Evolutionary conservation across 2,797 vertebrate genomes (phyloP), one percentile per base, ranked within the genome.

Genomic region (Platalea minor): DNA sequence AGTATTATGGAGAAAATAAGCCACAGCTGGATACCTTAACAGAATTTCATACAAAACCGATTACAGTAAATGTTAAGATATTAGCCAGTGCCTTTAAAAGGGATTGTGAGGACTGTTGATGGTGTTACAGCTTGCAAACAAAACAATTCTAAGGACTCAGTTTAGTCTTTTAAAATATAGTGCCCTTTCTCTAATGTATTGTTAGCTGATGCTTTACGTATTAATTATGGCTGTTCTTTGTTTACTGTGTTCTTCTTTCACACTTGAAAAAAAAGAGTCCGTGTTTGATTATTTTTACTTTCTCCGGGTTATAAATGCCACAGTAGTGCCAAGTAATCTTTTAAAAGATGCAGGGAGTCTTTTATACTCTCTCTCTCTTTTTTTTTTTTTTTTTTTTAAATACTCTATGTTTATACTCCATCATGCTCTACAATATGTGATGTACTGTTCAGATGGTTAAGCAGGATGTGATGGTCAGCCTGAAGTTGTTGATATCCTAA

Each of bases 301-400:
- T 88, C 50, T 48, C 19, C 3, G 11, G 31, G 17, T 63, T 79
- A 67, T 63, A 81, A 90, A 83, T 65, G 51, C 51, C 29, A 23
- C 72, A 18, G 64, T 43, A 54, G 35, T 50, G 46, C 61, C 74
- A 87, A 59, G 67, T 64, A 68, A 64, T 70, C 25, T 78, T 88
- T 51, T 59, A 63, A 74, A 83, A 77, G 48, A 43, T 43, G 15
- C 53, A 46, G 39, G 24, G 17, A 70, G 17, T 46, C 56, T 77
- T 80, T 88, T 57, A 29, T 72, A n/a, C 18, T 65, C 21, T 56
- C n/a, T 5, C 5, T 31, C 5, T 5, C 28, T 53, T 21, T 15
- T 41, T n/a, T 7, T 1, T 45, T 4, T 35, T 5, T 31, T 53
- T 21, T 15, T 41, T n/a, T 7, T 1, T 37, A 4, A 3, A 9